Conservation (phyloP, 1,140 invertebrate species). For the Pseudomyrmex dendroicus region DNA sequence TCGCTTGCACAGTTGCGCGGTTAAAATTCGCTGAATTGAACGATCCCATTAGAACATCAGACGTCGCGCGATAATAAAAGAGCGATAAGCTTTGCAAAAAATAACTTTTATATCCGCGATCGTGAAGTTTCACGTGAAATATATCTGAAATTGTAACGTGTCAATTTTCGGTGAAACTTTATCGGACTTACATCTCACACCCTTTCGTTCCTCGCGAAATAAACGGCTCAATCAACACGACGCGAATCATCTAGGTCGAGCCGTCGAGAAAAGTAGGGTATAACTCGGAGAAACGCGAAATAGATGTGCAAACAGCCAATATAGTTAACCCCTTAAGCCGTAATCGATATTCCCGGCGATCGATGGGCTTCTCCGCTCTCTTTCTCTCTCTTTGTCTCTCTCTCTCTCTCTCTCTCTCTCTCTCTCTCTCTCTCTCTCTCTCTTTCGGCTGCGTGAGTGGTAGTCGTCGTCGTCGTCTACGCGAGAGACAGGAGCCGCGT, state of each 20-base stretch:
- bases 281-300: constrained; percentile 48
- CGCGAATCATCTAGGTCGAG: constrained; percentile 25
- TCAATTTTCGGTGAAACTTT: too few species aligned
- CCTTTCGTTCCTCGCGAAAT: neutral
- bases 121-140: too few species aligned
- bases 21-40: neutral
- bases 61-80: too few species aligned
- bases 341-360: constrained; percentile 52
- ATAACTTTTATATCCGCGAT: too few species aligned
- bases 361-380: constrained; percentile 24
- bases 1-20: neutral
- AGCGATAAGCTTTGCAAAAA: too few species aligned
- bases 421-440: neutral
- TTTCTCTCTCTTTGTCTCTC: too few species aligned
- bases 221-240: constrained; percentile 21
- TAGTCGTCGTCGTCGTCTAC: neutral
- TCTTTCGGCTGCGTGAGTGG: too few species aligned
- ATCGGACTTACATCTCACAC: neutral
- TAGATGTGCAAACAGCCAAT: constrained; percentile 52
- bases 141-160: too few species aligned
- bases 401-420: too few species aligned
- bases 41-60: too few species aligned
- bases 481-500: constrained; percentile 13
- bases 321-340: constrained; percentile 49
- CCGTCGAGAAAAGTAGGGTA: constrained; percentile 15